Conservation (phyloP, 2,113 vertebrate genomes). For the Leucosticte australis region DNA sequence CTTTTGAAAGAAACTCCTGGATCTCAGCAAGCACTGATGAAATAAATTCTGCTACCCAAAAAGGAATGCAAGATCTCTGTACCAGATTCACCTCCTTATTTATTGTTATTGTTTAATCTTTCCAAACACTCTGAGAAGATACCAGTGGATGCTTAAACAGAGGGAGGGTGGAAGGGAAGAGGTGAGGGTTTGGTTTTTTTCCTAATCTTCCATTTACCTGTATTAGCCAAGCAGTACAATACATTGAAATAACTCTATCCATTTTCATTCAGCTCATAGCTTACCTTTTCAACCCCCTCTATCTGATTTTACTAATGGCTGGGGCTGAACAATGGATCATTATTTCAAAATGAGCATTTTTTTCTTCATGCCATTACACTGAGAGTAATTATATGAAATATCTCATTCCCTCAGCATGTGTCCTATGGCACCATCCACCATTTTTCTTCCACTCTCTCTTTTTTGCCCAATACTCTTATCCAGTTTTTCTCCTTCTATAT, state of each 20-base stretch:
- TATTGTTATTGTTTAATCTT: background rate
- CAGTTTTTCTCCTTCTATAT: slow-evolving; percentile 53
- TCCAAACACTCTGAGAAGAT: background rate
- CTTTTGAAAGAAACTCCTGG: background rate
- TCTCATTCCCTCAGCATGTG: background rate
- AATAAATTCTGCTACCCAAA: background rate
- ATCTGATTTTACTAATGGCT: slow-evolving; percentile 37
- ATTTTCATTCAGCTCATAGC: slow-evolving; percentile 18
- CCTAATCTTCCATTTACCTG: background rate
- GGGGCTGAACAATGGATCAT: slow-evolving; percentile 10
- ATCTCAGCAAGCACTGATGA: background rate
- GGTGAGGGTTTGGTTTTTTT: background rate
- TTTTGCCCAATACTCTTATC: slow-evolving; percentile 38
- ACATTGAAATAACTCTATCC: background rate
- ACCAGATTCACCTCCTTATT: background rate
- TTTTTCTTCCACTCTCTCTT: slow-evolving; percentile 3
- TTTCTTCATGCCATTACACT: background rate
- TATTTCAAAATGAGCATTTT: slow-evolving; percentile 30
- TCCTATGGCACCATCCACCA: background rate
- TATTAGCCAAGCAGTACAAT: background rate
- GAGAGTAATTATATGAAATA: slow-evolving; percentile 53
- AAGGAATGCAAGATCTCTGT: background rate
- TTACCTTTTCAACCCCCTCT: background rate
- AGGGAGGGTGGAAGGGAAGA: background rate
- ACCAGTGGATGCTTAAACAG: background rate